Base-by-base conservation (phyloP, 2,797 vertebrate genomes). In the Parauchenoglanis punctatus region DNA sequence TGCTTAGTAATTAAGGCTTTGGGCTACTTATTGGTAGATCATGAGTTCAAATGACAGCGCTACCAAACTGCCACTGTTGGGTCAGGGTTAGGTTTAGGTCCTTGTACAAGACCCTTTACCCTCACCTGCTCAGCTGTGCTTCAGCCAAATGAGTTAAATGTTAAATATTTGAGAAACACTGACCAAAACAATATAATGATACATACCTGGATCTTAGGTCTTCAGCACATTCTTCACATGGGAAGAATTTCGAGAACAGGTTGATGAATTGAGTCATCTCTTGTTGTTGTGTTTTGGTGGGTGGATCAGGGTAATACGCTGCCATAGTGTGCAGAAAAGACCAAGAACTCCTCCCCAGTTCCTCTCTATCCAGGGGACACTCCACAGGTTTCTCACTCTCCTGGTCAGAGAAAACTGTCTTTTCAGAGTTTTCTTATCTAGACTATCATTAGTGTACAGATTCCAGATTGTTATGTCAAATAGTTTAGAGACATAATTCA, bases 321-420 rank as follows among this genome's bases (percentile, higher is more conserved):
- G 98, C 98, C 97, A 99, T 97, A 20, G 97, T 99, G 93, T 99
- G 98, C 80, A 99, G 95, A 84, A 99, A 95, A 5, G 97, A 97
- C 98, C 99, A 99, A 23, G 97, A 97, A 94, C 86, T 97, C 35
- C 96, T 97, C 4, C 99, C 99, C 81, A 99, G 92, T 91, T 99
- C 97, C 90, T 97, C 96, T 40, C 97, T 95, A 94, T 99, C 98
- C 67, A 97, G 90, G 0, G 99, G 99, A 87, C 98, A 99, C 87
- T 99, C 93, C 0, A 93, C 91, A 0, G 94, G 95, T 0, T 89
- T 91, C 81, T 95, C 95, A 7, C 92, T 93, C 86, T 91, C 94
- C 95, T 96, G 89, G 59, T 86, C 35, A 89, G 12, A 23, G 81
- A 80, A 0, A 81, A 13, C 2, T 20, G 56, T 8, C 59, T 8